These are phyloP conservation scores for Cyclopterus lumpus DNA, from an alignment of 2,797 vertebrate species.

Conservation along the genomic window DNA sequence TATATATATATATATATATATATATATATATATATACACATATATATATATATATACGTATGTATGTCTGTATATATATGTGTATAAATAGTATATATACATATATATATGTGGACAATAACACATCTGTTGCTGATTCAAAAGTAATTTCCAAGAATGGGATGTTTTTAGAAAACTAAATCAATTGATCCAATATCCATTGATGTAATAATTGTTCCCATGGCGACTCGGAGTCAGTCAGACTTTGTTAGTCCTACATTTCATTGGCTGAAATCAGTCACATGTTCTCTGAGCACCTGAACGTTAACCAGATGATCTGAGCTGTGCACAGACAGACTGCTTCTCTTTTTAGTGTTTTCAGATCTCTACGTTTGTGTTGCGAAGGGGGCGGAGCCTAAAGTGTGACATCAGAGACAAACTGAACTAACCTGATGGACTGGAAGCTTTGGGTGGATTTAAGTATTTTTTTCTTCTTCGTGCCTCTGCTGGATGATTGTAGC, in stretches of 20 bases:
- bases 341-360: neutral
- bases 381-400: constrained; percentile 30
- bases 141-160: neutral
- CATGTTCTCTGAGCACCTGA: neutral
- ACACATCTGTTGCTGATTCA: neutral
- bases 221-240: neutral
- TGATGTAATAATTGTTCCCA: neutral
- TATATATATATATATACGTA: too few relatives aligned
- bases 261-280: neutral
- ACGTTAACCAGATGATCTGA: neutral
- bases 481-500: constrained; percentile 68
- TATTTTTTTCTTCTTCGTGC: constrained; percentile 50
- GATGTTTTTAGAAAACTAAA: neutral
- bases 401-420: constrained; percentile 8
- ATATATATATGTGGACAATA: neutral
- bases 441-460: neutral
- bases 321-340: neutral
- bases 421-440: neutral
- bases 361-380: neutral
- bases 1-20: too few relatives aligned
- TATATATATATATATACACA: too few relatives aligned
- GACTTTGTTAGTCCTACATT: neutral
- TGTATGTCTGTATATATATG: too few relatives aligned
- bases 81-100: too few relatives aligned
- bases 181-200: too few relatives aligned